phyloP scores from a whole-genome alignment of 2,113 vertebrate species.

The Hemichromis elongatus region DNA sequence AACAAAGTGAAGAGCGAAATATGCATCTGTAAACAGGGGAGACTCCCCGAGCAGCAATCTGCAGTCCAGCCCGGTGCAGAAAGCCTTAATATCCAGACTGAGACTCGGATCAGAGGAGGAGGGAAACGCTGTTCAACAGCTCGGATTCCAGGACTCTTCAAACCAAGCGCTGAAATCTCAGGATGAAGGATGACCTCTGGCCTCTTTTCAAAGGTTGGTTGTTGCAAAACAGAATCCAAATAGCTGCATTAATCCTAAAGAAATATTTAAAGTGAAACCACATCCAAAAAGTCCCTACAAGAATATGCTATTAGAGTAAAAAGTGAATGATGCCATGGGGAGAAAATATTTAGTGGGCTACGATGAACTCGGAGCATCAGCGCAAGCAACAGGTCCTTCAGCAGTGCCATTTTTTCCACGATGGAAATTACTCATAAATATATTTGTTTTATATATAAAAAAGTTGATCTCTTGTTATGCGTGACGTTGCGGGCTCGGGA shows the following conservation, averaged over 20 bases:
- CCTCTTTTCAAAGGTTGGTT: slow-evolving; percentile 12
- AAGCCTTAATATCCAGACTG: background rate
- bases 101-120: background rate
- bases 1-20: slow-evolving; percentile 29
- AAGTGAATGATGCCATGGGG: background rate
- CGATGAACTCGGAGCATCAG: background rate
- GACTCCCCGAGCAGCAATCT: background rate
- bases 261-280: background rate
- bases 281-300: background rate
- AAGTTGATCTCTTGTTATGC: background rate
- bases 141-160: slow-evolving; percentile 6
- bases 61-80: background rate
- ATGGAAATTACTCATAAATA: background rate
- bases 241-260: slow-evolving; percentile 1
- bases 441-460: background rate
- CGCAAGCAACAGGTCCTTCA: background rate
- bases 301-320: background rate
- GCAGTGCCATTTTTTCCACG: background rate
- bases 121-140: background rate
- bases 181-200: slow-evolving; percentile 50
- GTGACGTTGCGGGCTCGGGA: background rate
- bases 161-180: background rate
- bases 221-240: background rate
- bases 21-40: slow-evolving; percentile 38
- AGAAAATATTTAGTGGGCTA: background rate